Evolutionary conservation across 2,888 invertebrate genomes (phyloP).

Genomic region (Tribolium freemani): DNA sequence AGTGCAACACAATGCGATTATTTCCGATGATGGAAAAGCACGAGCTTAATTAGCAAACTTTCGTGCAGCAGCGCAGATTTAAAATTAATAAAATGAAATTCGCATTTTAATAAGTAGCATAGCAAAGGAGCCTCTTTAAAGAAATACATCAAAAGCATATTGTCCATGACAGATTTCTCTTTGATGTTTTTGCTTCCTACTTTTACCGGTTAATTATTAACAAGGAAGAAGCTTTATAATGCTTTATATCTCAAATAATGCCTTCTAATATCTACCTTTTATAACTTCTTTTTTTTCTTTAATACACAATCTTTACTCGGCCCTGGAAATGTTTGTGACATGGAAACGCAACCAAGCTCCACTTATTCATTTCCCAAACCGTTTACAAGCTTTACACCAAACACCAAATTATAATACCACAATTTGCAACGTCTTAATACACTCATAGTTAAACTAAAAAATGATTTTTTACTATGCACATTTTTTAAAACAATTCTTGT

Average conservation of each 20-base stretch:
- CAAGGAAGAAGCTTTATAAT: slow-evolving; percentile 64
- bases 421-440: no score
- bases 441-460: no score
- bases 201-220: slow-evolving; percentile 67
- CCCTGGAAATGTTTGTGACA: slow-evolving; percentile 48
- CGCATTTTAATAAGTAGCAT: slow-evolving; percentile 53
- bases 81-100: slow-evolving; percentile 59
- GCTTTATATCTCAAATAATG: slow-evolving; percentile 59
- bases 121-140: slow-evolving; percentile 51
- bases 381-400: not conserved
- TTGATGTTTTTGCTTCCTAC: slow-evolving; percentile 65
- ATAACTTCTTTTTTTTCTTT: slow-evolving; percentile 39
- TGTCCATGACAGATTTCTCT: slow-evolving; percentile 66
- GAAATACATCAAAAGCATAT: slow-evolving; percentile 65
- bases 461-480: no score
- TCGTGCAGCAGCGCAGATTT: slow-evolving; percentile 50
- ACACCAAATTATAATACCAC: no score
- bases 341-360: slow-evolving; percentile 12
- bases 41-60: slow-evolving; percentile 53
- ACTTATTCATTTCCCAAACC: slow-evolving; percentile 44
- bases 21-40: slow-evolving; percentile 14
- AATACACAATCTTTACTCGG: slow-evolving; percentile 16
- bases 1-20: slow-evolving; percentile 27
- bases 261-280: slow-evolving; percentile 55
- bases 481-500: no score